These are phyloP conservation scores for Arizona elegans DNA, from an alignment of 2,113 vertebrate genomes.

Conservation along the genomic window DNA sequence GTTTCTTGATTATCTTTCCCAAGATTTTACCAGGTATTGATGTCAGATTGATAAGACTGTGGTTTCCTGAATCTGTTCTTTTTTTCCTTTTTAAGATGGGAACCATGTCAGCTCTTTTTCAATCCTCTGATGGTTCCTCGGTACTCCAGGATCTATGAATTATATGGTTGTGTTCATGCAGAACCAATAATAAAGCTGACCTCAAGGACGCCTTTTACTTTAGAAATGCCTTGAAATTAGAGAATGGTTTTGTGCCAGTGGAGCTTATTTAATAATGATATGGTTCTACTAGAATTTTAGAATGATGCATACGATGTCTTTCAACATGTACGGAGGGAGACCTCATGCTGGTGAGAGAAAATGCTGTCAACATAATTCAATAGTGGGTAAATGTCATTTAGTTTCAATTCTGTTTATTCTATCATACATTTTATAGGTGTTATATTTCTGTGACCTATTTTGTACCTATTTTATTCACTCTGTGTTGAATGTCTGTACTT, in stretches of 20 bases:
- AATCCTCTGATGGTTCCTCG: background rate
- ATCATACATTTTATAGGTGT: background rate
- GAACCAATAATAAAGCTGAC: background rate
- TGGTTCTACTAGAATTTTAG: background rate
- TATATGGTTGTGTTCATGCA: background rate
- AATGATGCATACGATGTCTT: background rate
- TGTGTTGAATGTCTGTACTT: background rate
- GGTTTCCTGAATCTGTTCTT: too few species aligned
- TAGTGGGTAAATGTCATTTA: background rate
- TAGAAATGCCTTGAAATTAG: background rate
- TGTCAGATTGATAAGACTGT: too few species aligned
- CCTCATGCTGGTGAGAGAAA: background rate
- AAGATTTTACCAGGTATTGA: too few species aligned
- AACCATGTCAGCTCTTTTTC: background rate
- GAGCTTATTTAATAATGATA: background rate
- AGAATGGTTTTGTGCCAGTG: background rate
- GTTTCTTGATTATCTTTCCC: too few species aligned
- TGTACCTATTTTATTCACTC: background rate
- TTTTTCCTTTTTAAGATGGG: too few species aligned
- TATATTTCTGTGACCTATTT: background rate
- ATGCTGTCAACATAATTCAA: background rate
- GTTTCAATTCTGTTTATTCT: background rate
- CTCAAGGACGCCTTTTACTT: background rate
- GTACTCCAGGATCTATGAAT: background rate
- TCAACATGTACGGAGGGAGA: background rate